Percentiles rank a stretch among this genome's conserved stretches.
phyloP scores from a whole-genome alignment of 2,797 vertebrate genomes.

The Pithecia hirsuta region DNA sequence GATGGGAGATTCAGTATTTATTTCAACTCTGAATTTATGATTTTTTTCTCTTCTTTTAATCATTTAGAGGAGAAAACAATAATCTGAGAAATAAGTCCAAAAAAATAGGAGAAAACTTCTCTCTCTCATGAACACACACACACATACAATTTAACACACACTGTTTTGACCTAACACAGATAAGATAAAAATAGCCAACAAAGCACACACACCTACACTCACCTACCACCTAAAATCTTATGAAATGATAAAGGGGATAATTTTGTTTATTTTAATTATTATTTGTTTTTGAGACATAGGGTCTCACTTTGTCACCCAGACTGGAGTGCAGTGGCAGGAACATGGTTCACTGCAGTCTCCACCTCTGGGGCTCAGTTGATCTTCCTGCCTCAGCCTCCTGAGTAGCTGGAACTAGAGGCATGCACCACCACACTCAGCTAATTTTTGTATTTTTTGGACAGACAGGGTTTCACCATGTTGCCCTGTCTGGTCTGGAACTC shows the following conservation, averaged over 20 bases:
- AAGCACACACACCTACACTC: neutral
- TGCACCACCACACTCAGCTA: neutral
- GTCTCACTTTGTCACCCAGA: neutral
- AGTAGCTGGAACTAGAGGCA: neutral
- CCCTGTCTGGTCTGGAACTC: neutral
- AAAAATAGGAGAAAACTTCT: neutral
- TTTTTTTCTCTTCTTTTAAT: neutral
- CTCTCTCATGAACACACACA: neutral
- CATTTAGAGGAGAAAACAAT: constrained; percentile 50
- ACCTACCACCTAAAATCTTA: neutral
- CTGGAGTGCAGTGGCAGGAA: neutral
- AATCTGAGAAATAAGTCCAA: constrained; percentile 4
- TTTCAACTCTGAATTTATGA: neutral
- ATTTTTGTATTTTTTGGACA: neutral
- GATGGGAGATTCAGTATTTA: neutral
- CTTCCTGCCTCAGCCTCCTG: neutral
- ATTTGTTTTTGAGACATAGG: neutral
- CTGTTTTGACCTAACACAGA: neutral
- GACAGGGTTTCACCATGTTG: neutral
- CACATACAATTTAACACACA: neutral
- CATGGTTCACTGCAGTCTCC: neutral
- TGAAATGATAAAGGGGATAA: neutral
- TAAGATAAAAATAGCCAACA: neutral
- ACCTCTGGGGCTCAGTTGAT: neutral
- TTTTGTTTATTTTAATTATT: neutral